Percentiles rank a stretch among this genome's conserved stretches.
These are phyloP conservation scores for Limnodromus scolopaceus DNA, from an alignment of 2,797 vertebrate species.

Conservation along the genomic window DNA sequence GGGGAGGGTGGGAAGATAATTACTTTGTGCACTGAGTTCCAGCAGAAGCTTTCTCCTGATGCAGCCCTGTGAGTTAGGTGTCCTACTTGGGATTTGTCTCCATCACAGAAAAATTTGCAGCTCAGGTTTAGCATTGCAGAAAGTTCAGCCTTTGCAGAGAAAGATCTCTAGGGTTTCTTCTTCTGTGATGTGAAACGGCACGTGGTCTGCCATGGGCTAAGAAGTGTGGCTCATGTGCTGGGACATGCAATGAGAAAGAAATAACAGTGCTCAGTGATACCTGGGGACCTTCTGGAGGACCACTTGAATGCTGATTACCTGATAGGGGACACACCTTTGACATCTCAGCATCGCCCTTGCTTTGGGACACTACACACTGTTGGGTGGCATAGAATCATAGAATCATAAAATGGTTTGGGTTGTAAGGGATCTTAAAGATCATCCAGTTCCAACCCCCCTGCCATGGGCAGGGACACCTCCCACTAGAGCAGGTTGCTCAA, in stretches of 20 bases:
- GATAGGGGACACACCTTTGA: not conserved
- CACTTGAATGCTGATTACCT: not conserved
- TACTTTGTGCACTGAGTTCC: conserved; percentile 48
- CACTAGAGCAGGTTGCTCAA: too few species aligned
- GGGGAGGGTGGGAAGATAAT: conserved; percentile 50
- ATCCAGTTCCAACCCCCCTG: too few species aligned
- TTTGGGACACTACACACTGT: not conserved
- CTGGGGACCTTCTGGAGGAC: not conserved
- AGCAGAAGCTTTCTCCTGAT: not conserved
- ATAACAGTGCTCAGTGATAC: not conserved
- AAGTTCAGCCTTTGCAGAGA: not conserved
- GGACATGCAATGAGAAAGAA: not conserved
- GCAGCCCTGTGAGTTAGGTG: not conserved
- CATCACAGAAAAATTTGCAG: not conserved
- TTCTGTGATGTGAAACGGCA: not conserved
- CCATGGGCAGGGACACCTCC: too few species aligned
- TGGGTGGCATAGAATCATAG: not conserved
- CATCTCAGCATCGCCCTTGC: not conserved
- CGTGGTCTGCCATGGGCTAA: not conserved
- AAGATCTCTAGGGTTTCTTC: not conserved
- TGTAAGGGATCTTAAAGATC: too few species aligned
- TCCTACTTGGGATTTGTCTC: conserved; percentile 56
- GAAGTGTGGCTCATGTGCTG: not conserved
- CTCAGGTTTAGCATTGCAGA: not conserved
- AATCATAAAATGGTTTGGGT: too few species aligned